These are phyloP conservation scores for Scylla paramamosain DNA, from an alignment of 1,140 invertebrate species.

Conservation along the genomic window DNA sequence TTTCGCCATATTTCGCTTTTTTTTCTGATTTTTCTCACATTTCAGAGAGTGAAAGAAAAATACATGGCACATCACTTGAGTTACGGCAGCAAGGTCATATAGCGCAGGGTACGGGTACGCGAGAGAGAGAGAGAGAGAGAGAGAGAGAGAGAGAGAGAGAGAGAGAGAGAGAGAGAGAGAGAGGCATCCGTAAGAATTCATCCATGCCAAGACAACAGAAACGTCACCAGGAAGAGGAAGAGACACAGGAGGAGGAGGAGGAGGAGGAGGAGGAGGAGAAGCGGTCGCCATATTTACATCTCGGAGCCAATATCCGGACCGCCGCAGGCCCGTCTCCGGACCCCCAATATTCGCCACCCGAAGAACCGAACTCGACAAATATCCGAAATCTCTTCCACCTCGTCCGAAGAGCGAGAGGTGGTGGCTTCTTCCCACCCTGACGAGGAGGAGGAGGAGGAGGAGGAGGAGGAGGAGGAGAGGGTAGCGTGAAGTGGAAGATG, in stretches of 20 bases:
- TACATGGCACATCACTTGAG: too few species aligned
- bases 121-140: background rate
- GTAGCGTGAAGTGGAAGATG: conserved; percentile 14
- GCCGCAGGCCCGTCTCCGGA: background rate
- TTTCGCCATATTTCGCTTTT: too few species aligned
- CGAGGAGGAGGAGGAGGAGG: background rate
- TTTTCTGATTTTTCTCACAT: too few species aligned
- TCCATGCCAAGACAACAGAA: background rate
- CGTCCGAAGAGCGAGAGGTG: background rate
- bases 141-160: background rate
- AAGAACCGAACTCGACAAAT: conserved; percentile 22
- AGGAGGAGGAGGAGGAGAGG: conserved; percentile 25
- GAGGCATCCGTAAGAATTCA: background rate
- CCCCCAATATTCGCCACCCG: background rate
- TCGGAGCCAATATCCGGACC: conserved; percentile 10
- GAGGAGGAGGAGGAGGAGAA: conserved; percentile 10
- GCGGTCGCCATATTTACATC: conserved; percentile 1
- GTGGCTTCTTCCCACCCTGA: background rate
- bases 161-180: background rate
- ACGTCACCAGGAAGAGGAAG: background rate
- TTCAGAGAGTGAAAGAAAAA: too few species aligned
- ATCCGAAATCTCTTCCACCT: conserved; percentile 4
- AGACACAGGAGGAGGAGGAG: background rate
- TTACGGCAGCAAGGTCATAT: too few species aligned
- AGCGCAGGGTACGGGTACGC: too few species aligned